Conservation (phyloP, 2,888 invertebrate species). For the Auanema freiburgensis region DNA sequence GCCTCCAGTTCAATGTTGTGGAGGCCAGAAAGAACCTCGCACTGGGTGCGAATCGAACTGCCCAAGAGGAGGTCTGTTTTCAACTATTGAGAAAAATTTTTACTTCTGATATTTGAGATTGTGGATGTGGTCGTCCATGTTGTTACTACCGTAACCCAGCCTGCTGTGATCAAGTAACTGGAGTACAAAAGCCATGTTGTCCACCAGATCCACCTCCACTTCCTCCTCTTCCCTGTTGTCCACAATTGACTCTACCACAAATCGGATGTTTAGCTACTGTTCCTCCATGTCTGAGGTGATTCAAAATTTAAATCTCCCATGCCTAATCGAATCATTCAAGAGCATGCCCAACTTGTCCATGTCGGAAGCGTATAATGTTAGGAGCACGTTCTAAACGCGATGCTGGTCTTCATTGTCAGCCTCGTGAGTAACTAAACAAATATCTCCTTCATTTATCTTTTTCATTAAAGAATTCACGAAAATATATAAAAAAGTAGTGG, state of each 20-base stretch:
- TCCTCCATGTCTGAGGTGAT: constrained; percentile 47
- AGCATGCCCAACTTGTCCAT: constrained; percentile 48
- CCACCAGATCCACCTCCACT: constrained; percentile 47
- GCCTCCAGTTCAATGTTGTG: constrained; percentile 53
- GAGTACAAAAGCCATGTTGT: constrained; percentile 47
- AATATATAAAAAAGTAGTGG: constrained; percentile 10
- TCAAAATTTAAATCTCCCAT: not conserved
- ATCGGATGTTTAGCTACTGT: constrained; percentile 38
- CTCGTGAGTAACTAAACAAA: constrained; percentile 19
- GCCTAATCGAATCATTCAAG: constrained; percentile 12
- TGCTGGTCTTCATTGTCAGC: constrained; percentile 45
- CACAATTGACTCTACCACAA: constrained; percentile 35
- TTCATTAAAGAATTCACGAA: not conserved
- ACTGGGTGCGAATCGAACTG: constrained; percentile 37
- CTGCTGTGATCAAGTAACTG: constrained; percentile 43
- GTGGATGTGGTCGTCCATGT: constrained; percentile 55
- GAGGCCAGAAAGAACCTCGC: constrained; percentile 21
- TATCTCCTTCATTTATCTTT: not conserved
- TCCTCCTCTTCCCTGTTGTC: constrained; percentile 53
- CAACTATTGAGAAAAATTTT: not conserved
- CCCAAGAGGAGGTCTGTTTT: constrained; percentile 30
- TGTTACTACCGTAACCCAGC: constrained; percentile 55
- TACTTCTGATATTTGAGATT: constrained; percentile 36
- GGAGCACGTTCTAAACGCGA: constrained; percentile 40
- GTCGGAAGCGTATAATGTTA: constrained; percentile 41